Evolutionary conservation across 2,797 vertebrate species (phyloP), one percentile per base, ranked within the genome.

Genomic region (Oryzias dopingdopingensis): DNA sequence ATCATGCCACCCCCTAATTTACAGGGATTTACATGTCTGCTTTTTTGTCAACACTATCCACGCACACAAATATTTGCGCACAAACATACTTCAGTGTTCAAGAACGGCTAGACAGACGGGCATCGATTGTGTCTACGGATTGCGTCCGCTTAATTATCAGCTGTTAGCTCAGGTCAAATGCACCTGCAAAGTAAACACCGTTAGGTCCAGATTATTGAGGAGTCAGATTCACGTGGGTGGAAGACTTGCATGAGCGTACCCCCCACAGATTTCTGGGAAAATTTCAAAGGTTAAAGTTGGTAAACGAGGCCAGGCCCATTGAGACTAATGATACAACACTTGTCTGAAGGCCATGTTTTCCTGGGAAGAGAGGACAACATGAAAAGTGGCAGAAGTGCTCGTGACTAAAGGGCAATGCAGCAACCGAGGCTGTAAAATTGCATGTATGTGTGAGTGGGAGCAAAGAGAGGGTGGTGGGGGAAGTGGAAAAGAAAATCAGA

Each of bases 1-100:
- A 88, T 88, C 79, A 85, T 88, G 85, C 84, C 85, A 86, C 81
- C 84, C 71, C 77, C 79, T 84, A 82, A 85, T 91, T 90, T 82
- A 76, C 67, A 78, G 65, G 73, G 81, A 86, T 87, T 89, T 88
- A 55, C 80, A 81, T 80, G 88, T 89, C 81, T 84, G 72, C 81
- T 72, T 78, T 77, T 79, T 77, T 79, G 81, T 82, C 80, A 82
- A 79, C 75, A 62, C 79, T 62, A 62, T 80, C 65, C 77, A 53
- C 67, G 67, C 70, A 63, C 62, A 72, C 77, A 80, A 59, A 76
- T 61, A 69, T 68, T 77, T 59, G 55, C 73, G 80, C 64, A 76
- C 79, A 77, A 73, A 65, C 61, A 74, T 29, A 37, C 54, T 46
- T 45, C 46, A 53, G 8, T 68, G 65, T 74, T 55, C 69, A 61